Base-by-base conservation (phyloP, 2,888 invertebrate species). In the Notodonta dromedarius region DNA sequence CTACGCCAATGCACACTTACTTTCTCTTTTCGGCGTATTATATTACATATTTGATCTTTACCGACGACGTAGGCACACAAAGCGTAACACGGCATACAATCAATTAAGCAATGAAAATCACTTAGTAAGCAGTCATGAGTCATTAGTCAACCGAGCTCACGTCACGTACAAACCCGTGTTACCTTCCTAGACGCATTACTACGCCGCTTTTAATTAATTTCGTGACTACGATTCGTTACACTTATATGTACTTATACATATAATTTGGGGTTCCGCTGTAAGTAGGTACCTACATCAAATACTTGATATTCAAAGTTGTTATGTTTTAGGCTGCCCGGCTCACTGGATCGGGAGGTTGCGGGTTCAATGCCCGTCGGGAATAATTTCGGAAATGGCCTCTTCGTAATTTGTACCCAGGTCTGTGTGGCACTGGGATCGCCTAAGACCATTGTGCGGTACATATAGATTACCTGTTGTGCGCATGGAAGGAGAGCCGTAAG, bases 391-490 rank as follows among this genome's bases (percentile, higher is more conserved):
- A 24, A 24, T 24, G 24, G 24, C 24, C 24, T 24, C 2, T 2
- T 24, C 24, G 24, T 24, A 24, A 24, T 24, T 1, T 24, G 24
- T 24, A 24, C 24, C 24, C 24, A 24, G 24, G 1, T 24, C 1
- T 24, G 24, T 24, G 2, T 24, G n/a, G n/a, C n/a, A n/a, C n/a
- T n/a, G n/a, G n/a, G n/a, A n/a, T n/a, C n/a, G 24, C 24, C 24
- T 2, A 2, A 24, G 24, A 2, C 24, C 24, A 24, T 24, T 24
- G 24, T 2, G 2, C 24, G 24, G 24, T 24, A 24, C 2, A 2
- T 2, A 24, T 24, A 24, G 24, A 6, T 71, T 86, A 96, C 96
- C 95, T 95, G 91, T 95, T 95, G 85, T 95, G 95, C 70, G 96
- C 95, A 78, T 92, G 94, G 88, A 96, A 94, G 84, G 94, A 91